These are phyloP conservation scores for Dendrocincla tyrannina DNA, from an alignment of 2,797 vertebrate genomes.

Conservation along the genomic window DNA sequence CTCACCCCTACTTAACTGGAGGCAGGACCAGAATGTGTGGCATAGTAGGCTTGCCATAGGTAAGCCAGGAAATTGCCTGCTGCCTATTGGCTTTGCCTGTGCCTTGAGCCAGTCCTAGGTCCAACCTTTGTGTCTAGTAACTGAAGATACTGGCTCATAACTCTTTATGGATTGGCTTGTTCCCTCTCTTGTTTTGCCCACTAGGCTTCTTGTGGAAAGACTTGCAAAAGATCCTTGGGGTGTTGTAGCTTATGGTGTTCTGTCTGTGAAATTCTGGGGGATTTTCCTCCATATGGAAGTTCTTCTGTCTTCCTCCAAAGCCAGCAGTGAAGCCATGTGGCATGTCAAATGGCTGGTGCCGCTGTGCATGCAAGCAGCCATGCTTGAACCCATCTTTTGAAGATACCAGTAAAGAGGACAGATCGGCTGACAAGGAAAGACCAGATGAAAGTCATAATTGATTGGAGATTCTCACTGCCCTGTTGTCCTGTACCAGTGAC, in stretches of 20 bases:
- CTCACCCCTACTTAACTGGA: neutral
- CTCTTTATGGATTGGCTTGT: neutral
- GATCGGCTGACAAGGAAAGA: neutral
- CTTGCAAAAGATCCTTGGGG: neutral
- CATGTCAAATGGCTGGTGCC: neutral
- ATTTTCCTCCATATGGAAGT: neutral
- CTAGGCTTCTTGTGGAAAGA: neutral
- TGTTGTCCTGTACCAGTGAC: neutral
- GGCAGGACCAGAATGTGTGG: neutral
- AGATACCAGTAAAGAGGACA: neutral
- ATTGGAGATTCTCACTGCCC: neutral
- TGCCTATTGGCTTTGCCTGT: neutral
- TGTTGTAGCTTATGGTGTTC: neutral
- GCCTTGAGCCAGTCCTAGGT: neutral
- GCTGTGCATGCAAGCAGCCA: neutral
- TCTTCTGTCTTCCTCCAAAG: neutral
- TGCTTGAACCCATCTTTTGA: neutral
- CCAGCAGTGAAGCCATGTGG: neutral
- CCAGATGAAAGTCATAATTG: neutral
- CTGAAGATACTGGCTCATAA: neutral
- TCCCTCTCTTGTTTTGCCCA: neutral
- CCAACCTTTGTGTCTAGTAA: neutral
- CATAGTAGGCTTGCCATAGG: fast-evolving
- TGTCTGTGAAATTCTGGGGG: neutral
- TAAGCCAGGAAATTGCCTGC: neutral